phyloP scores from a whole-genome alignment of 2,888 invertebrate genomes.

The Plagodis pulveraria region DNA sequence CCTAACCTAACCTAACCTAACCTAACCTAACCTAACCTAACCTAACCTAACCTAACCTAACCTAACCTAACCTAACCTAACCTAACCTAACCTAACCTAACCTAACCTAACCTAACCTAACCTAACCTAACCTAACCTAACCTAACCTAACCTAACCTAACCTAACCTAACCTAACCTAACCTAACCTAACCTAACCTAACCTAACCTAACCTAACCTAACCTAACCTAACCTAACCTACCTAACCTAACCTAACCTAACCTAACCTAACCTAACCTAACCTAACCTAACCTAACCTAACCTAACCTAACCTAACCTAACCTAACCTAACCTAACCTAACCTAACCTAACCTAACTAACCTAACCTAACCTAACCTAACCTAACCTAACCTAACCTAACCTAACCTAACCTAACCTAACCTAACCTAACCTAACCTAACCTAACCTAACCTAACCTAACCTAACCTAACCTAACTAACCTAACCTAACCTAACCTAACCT shows the following conservation, averaged over 20 bases:
- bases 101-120: constrained; percentile 16
- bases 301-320: constrained; percentile 19
- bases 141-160: constrained; percentile 20
- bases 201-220: constrained; percentile 17
- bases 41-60: constrained; percentile 17
- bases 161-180: constrained; percentile 17
- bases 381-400: constrained; percentile 21
- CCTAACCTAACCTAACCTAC: constrained; percentile 19
- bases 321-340: constrained; percentile 17
- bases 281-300: constrained; percentile 19
- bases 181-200: constrained; percentile 17
- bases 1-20: constrained; percentile 17
- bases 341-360: constrained; percentile 16
- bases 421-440: constrained; percentile 20
- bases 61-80: constrained; percentile 17
- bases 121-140: constrained; percentile 23
- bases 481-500: constrained; percentile 20
- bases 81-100: constrained; percentile 16
- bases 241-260: constrained; percentile 20
- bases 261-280: constrained; percentile 19
- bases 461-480: constrained; percentile 20
- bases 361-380: constrained; percentile 24
- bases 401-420: constrained; percentile 20
- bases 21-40: constrained; percentile 17
- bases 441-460: constrained; percentile 20